Base-by-base conservation (phyloP, 2,797 vertebrate species). In the Uromys caudimaculatus region DNA sequence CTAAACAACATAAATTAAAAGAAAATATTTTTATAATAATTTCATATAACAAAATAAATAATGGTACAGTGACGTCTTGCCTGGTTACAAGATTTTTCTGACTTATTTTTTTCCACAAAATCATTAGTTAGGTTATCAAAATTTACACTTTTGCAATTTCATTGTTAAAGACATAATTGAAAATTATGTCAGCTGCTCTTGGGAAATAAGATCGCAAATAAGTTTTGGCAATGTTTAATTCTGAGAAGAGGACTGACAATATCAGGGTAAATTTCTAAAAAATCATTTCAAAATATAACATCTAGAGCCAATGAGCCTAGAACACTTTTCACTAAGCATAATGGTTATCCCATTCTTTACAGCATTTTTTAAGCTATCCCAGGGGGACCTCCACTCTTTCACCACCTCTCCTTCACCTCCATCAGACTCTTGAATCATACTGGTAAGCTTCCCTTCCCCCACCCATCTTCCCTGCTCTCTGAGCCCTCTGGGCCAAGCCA, bases 221-320 rank as follows among this genome's bases (percentile, higher is more conserved):
- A 47, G 56, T 83, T 87, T 50, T 78, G 73, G 38, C 62, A 92
- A 41, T 56, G 73, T 93, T 93, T 93, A 41, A 60, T 56, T 69
- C 77, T 81, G 41, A 90, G 81, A 85, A 78, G 77, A 85, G 24
- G 47, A 32, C 76, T 78, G 76, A 60, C 16, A 82, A 67, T 16
- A 83, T 87, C 86, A 91, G 17, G 77, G n/a, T 84, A 73, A 24
- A 89, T 73, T 79, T 84, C 29, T 89, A 44, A 92, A 47, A 91
- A 47, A 83, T 60, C n/a, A 81, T 67, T 89, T 85, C 23, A 85
- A 81, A 94, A 86, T 81, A 32, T 50, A 87, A 93, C 32, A 54
- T 50, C 50, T 64, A 58, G 88, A 90, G 4, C 10, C n/a, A 6
- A 56, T 50, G 56, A 73, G 29, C 78, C 5, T 79, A 13, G 35